Conservation (phyloP, 2,113 vertebrate species). For the Larimichthys polyactis region DNA sequence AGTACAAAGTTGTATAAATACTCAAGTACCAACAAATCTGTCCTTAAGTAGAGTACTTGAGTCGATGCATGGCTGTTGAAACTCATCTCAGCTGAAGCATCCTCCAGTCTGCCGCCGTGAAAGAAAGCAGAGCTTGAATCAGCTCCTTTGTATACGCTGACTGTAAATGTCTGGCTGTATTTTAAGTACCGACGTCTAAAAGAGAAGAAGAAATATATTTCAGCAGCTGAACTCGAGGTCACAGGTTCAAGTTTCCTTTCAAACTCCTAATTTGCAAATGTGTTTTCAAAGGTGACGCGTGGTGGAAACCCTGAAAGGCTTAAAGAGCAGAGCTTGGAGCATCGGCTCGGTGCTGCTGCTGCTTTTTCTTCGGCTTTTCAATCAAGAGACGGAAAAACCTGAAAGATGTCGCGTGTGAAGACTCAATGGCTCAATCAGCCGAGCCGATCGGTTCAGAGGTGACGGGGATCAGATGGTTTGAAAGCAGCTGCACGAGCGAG, state of each 20-base stretch:
- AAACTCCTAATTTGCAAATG: slow-evolving; percentile 43
- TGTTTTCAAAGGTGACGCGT: slow-evolving; percentile 32
- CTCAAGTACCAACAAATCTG: background rate
- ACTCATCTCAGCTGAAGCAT: slow-evolving; percentile 42
- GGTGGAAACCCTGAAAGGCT: slow-evolving; percentile 56
- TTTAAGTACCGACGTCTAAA: slow-evolving; percentile 37
- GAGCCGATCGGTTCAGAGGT: slow-evolving; percentile 51
- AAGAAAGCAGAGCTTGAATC: slow-evolving; percentile 39
- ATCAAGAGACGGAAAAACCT: slow-evolving; percentile 51
- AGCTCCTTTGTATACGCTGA: slow-evolving; percentile 27
- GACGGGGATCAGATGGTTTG: slow-evolving; percentile 56
- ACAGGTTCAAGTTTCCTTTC: slow-evolving; percentile 62
- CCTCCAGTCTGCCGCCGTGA: background rate
- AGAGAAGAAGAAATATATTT: background rate
- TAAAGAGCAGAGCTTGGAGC: slow-evolving; percentile 21
- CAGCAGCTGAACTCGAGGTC: slow-evolving; percentile 43
- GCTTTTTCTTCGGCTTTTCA: slow-evolving; percentile 42
- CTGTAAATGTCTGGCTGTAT: slow-evolving; percentile 41
- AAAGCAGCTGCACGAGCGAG: slow-evolving; percentile 49
- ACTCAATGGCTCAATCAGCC: slow-evolving; percentile 64
- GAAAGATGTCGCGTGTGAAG: slow-evolving; percentile 47
- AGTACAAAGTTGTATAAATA: background rate
- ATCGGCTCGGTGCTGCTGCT: slow-evolving; percentile 33
- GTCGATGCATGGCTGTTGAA: background rate
- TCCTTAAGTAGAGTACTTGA: background rate